These are phyloP conservation scores for Pseudomyrmex dendroicus DNA, from an alignment of 1,140 invertebrate genomes.

Conservation along the genomic window DNA sequence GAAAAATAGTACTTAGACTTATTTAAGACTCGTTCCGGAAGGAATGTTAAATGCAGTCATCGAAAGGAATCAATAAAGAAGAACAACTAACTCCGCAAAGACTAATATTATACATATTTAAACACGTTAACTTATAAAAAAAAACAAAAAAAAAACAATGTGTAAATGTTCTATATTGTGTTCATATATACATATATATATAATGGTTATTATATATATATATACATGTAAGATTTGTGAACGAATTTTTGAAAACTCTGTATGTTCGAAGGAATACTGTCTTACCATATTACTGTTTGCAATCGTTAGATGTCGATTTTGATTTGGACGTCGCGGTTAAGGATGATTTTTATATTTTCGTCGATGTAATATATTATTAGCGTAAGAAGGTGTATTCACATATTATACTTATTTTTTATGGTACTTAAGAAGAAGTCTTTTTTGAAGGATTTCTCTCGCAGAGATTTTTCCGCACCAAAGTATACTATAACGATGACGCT, in stretches of 20 bases:
- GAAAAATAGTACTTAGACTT: conserved; percentile 15
- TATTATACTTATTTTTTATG: not conserved
- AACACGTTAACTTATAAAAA: conserved; percentile 32
- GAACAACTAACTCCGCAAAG: conserved; percentile 21
- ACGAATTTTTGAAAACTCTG: conserved; percentile 45
- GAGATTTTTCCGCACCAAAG: not conserved
- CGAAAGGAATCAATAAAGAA: conserved; percentile 37
- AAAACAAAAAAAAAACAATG: not conserved
- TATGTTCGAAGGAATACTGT: conserved; percentile 41
- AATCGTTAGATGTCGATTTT: conserved; percentile 9
- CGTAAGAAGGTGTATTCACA: conserved; percentile 20
- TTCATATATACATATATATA: not conserved
- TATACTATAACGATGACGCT: not conserved
- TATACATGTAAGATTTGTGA: conserved; percentile 31
- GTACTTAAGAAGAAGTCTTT: conserved; percentile 33
- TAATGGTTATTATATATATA: conserved; percentile 48
- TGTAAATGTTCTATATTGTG: too few relatives aligned
- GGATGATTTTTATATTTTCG: conserved; percentile 9
- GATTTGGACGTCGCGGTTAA: not conserved
- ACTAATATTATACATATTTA: conserved; percentile 38
- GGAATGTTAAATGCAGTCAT: not conserved
- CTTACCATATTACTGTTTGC: conserved; percentile 18
- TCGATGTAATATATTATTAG: conserved; percentile 14
- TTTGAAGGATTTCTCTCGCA: not conserved
- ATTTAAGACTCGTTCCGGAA: not conserved